Base-by-base conservation (phyloP, 2,113 vertebrate genomes). In the Sardina pilchardus region DNA sequence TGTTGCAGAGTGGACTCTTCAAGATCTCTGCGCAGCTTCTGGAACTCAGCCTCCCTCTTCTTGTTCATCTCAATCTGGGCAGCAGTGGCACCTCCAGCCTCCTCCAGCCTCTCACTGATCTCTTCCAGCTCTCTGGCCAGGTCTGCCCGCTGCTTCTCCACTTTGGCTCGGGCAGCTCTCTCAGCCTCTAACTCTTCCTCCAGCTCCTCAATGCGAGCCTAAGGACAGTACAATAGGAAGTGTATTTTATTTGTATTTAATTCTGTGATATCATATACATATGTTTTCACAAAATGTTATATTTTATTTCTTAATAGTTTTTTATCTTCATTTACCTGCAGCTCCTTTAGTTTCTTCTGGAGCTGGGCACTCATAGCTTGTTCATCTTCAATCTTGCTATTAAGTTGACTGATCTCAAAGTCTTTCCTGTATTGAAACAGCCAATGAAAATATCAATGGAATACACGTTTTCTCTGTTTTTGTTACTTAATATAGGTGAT, bases 41-140 rank as follows among this genome's bases (percentile, higher is more conserved):
- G 96, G 91, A 97, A 96, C 86, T 97, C 93, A 4, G 93, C 95
- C 89, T 97, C 96, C 0, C 96, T 93, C 90, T 97, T 97, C 94
- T 97, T 97, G 94, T 96, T 97, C 92, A 97, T 94, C 92, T 97
- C 96, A 0, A 97, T 88, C 94, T 97, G 96, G 10, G 93, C 95
- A 0, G 95, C 88, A 0, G 96, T 97, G 93, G 96, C 95, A 0
- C 96, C 96, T 0, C 96, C 96, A 0, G 97, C 96, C 87, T 98
- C 97, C 87, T 98, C 97, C 93, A 98, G 93, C 10, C 97, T 86
- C 91, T 98, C 97, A 0, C 97, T 97, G 93, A 97, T 95, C 94
- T 98, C 97, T 90, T 98, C 97, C 87, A 98, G 94, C 90, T 98
- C 97, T 48, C 97, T 93, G 1, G 96, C 84, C 67, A 97, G 91